Evolutionary conservation across 2,113 vertebrate genomes (phyloP).

Genomic region (Spea multiplicata): DNA sequence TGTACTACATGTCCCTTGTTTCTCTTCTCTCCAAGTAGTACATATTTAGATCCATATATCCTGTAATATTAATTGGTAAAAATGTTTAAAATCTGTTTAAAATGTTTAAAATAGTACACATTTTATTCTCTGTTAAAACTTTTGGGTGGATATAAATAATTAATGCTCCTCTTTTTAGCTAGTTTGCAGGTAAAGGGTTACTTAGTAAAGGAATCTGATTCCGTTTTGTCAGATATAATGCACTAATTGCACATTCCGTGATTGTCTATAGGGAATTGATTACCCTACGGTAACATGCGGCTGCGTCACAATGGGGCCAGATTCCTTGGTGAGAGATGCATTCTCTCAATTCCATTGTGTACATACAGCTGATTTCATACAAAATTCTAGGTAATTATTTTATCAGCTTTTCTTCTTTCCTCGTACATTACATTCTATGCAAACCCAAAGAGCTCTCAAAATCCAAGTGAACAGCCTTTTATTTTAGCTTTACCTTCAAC

Average conservation of each 20-base stretch:
- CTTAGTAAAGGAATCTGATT: neutral
- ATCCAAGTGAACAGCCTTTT: constrained; percentile 38
- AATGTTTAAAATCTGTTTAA: no score
- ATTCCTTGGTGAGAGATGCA: neutral
- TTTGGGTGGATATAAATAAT: no score
- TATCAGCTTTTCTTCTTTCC: constrained; percentile 22
- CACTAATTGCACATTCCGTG: neutral
- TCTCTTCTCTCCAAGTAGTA: no score
- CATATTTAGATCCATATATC: no score
- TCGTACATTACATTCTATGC: constrained; percentile 35
- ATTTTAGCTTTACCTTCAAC: constrained; percentile 41
- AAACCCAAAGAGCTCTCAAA: constrained; percentile 39
- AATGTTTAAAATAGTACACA: no score
- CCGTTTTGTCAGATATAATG: neutral
- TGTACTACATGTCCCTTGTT: no score
- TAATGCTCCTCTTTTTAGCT: no score
- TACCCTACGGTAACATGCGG: neutral
- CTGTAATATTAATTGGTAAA: no score
- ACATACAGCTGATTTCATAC: neutral
- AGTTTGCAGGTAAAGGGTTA: neutral
- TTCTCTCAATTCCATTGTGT: constrained; percentile 13
- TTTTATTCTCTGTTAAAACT: no score
- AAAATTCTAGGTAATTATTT: constrained; percentile 32
- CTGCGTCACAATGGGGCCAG: neutral
- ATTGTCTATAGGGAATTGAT: neutral